Evolutionary conservation across 2,113 vertebrate species (phyloP), one percentile per base, ranked within the genome.

Genomic region (Dermatemys mawii): DNA sequence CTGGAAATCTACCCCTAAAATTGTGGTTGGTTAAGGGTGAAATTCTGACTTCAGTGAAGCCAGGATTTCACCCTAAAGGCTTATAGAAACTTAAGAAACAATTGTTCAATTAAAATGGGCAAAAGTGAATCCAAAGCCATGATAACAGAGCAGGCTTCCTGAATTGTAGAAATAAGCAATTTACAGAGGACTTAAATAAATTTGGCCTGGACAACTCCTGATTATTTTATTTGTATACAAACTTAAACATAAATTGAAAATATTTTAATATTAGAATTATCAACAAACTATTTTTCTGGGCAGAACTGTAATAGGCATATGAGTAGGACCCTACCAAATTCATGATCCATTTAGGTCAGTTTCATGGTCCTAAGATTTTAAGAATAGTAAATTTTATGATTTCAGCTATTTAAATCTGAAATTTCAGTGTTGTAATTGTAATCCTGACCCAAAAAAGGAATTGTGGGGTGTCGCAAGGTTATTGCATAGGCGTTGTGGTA

Each of bases 191-290:
- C 16, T 67, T 67, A 8, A 63, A 63, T 63, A 67, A n/a, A n/a
- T n/a, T n/a, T n/a, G n/a, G n/a, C n/a, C n/a, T n/a, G n/a, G n/a
- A n/a, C n/a, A n/a, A n/a, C n/a, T n/a, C n/a, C n/a, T n/a, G n/a
- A n/a, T n/a, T n/a, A n/a, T n/a, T n/a, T 44, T 44, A 67, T 8
- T 83, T 55, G 73, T 29, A 0, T 2, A 6, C 83, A 55, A 17
- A 79, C 7, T 19, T 7, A 8, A 2, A 50, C 41, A 1, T 2
- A 6, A 3, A 27, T 4, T 83, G 46, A 13, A 38, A 51, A 8
- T 1, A 0, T 6, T 16, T 8, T 63, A n/a, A 4, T 26, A 35
- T 29, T 78, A 41, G 0, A 46, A 50, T 48, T 14, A 16, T 13
- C 44, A 53, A 1, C 2, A 0, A 67, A 70, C 11, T 8, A 49